Conservation (phyloP, 2,797 vertebrate genomes). For the Bucorvus abyssinicus region DNA sequence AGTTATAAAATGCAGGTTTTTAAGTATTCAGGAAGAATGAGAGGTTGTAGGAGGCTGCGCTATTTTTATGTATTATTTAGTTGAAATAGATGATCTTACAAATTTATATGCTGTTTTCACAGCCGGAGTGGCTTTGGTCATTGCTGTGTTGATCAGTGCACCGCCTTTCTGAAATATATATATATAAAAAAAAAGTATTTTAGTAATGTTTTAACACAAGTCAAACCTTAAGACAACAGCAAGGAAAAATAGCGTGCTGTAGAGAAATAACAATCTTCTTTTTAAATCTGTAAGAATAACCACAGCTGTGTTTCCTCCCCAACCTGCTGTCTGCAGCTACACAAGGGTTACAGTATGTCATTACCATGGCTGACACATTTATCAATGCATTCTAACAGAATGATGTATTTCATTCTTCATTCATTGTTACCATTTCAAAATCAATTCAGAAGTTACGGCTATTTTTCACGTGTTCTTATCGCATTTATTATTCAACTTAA, state of each 20-base stretch:
- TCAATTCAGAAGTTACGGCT: neutral
- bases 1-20: neutral
- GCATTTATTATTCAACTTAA: constrained; percentile 7
- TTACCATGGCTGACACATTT: constrained; percentile 53
- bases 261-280: neutral
- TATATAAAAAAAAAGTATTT: neutral
- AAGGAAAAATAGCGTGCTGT: neutral
- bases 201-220: neutral
- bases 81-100: constrained; percentile 72
- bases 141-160: constrained; percentile 87
- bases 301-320: constrained; percentile 61
- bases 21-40: neutral
- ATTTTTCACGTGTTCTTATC: constrained; percentile 1
- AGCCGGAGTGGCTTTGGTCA: constrained; percentile 88
- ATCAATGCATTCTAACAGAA: constrained; percentile 62
- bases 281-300: neutral
- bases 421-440: constrained; percentile 1
- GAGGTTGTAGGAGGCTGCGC: neutral
- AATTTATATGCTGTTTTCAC: constrained; percentile 82
- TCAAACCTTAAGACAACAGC: neutral
- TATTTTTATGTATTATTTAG: constrained; percentile 29
- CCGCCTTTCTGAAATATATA: constrained; percentile 84
- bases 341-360: constrained; percentile 58
- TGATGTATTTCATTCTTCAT: constrained; percentile 17
- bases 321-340: constrained; percentile 34